phyloP scores from a whole-genome alignment of 2,888 invertebrate species.

The Tuta absoluta region DNA sequence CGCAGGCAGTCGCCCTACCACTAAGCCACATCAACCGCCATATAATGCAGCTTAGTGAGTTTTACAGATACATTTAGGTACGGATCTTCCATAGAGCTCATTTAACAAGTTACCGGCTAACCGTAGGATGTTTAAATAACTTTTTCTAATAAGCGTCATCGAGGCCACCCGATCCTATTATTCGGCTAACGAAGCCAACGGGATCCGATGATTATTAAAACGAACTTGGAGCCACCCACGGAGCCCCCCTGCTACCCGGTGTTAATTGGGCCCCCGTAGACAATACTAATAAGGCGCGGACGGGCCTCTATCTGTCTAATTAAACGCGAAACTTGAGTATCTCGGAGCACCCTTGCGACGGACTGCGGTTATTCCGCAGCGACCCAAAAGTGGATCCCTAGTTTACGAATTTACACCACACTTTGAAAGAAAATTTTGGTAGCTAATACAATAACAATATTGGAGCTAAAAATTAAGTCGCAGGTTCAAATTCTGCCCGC shows the following conservation, averaged over 20 bases:
- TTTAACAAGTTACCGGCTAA: neutral
- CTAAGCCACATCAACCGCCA: no score
- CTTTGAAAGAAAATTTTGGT: no score
- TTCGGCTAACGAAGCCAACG: constrained; percentile 77
- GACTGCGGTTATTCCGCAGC: no score
- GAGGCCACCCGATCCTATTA: constrained; percentile 71
- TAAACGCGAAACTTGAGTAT: constrained; percentile 80
- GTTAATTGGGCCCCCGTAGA: constrained; percentile 82
- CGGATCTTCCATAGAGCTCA: neutral
- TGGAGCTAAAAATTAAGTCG: no score
- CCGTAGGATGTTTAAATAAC: constrained; percentile 30
- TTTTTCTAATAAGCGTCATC: constrained; percentile 45
- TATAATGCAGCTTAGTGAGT: no score
- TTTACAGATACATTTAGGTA: no score
- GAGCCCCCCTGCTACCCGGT: constrained; percentile 73
- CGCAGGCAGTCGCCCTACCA: no score
- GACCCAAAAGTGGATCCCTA: no score
- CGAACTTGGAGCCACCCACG: constrained; percentile 75
- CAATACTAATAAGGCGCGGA: constrained; percentile 81
- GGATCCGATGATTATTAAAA: constrained; percentile 80
- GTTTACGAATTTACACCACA: no score
- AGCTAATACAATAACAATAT: no score
- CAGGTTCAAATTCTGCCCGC: no score
- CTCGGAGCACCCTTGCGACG: constrained; percentile 68
- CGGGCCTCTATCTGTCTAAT: constrained; percentile 81